Evolutionary conservation across 2,888 invertebrate species (phyloP).

Genomic region (Fragum fragum): DNA sequence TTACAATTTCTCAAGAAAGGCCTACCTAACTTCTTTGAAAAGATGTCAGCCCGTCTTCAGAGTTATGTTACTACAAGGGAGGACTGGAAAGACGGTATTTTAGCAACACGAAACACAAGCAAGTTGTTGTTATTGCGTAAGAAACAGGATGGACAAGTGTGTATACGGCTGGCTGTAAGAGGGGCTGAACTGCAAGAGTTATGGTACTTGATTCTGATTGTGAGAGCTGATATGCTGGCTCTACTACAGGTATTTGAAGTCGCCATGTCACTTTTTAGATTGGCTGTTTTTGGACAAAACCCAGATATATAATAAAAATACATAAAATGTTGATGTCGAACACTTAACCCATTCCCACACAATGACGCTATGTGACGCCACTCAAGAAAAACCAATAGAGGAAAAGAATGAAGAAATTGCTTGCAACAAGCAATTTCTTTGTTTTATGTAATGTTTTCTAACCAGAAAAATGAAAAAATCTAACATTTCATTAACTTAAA

Average conservation of each 20-base stretch:
- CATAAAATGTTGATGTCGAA: too few species aligned
- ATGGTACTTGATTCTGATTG: constrained; percentile 76
- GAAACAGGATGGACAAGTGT: constrained; percentile 62
- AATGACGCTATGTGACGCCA: too few species aligned
- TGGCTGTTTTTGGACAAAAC: too few species aligned
- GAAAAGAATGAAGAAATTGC: too few species aligned
- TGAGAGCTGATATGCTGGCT: constrained; percentile 72
- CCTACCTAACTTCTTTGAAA: constrained; percentile 83
- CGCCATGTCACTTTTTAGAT: too few species aligned
- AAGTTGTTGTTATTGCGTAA: constrained; percentile 72
- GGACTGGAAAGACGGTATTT: constrained; percentile 82
- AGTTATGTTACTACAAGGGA: constrained; percentile 73
- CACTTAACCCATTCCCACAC: too few species aligned
- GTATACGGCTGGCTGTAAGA: constrained; percentile 75
- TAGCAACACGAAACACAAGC: constrained; percentile 75
- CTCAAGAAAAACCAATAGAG: too few species aligned
- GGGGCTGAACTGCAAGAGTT: constrained; percentile 81
- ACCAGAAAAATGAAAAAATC: too few species aligned
- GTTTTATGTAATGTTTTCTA: too few species aligned
- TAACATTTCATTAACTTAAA: too few species aligned
- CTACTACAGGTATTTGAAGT: constrained; percentile 67
- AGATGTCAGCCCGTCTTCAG: constrained; percentile 79
- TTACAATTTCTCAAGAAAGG: constrained; percentile 76
- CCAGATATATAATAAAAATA: too few species aligned
- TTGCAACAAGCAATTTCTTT: too few species aligned